phyloP scores from a whole-genome alignment of 2,888 invertebrate species.

The Mythimna albipuncta region DNA sequence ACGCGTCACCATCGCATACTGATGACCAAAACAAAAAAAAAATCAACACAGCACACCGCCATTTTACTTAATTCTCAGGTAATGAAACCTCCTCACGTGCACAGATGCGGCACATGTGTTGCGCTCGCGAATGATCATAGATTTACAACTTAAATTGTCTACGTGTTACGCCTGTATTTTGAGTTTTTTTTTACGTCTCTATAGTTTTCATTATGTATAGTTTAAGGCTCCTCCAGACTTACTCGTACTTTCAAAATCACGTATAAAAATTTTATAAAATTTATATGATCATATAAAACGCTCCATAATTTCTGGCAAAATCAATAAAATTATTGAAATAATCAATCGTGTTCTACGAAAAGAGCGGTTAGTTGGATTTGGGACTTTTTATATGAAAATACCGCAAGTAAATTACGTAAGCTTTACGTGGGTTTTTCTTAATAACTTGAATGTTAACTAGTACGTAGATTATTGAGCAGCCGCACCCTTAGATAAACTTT shows the following conservation, averaged over 20 bases:
- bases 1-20: slow-evolving; percentile 75
- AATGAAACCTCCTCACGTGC: slow-evolving; percentile 73
- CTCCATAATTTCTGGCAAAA: slow-evolving; percentile 5
- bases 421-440: slow-evolving; percentile 19
- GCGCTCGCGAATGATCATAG: slow-evolving; percentile 46
- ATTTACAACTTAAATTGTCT: slow-evolving; percentile 37
- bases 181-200: slow-evolving; percentile 15
- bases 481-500: neutral
- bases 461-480: slow-evolving; percentile 5
- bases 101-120: slow-evolving; percentile 45
- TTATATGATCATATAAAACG: slow-evolving; percentile 12
- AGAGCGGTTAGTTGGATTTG: neutral
- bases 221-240: slow-evolving; percentile 39
- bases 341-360: slow-evolving; percentile 17
- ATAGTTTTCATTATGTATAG: slow-evolving; percentile 11
- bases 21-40: slow-evolving; percentile 75
- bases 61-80: slow-evolving; percentile 76
- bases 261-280: slow-evolving; percentile 18
- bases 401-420: slow-evolving; percentile 21
- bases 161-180: slow-evolving; percentile 39
- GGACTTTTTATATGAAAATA: neutral
- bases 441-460: neutral
- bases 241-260: slow-evolving; percentile 21
- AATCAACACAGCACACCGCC: slow-evolving; percentile 69
- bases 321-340: slow-evolving; percentile 20